These are phyloP conservation scores for Proteles cristata DNA, from an alignment of 2,113 vertebrate genomes.

Conservation along the genomic window DNA sequence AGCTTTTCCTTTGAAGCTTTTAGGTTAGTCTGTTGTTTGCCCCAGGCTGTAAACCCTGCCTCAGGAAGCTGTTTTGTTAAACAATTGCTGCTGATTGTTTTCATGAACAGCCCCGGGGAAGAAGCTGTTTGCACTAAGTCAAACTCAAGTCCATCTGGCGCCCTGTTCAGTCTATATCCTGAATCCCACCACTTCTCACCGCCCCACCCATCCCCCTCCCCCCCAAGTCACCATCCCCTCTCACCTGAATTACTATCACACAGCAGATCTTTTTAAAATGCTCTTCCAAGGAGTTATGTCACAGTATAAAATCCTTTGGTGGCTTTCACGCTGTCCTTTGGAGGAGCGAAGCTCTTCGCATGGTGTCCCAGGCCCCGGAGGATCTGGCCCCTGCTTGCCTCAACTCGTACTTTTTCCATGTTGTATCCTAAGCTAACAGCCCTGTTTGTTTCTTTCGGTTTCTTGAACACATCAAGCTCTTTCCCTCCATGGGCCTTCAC, in stretches of 20 bases:
- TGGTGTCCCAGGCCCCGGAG: neutral
- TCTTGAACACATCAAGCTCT: neutral
- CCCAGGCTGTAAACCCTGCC: neutral
- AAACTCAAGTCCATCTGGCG: neutral
- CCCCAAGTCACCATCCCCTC: neutral
- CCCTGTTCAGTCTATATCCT: neutral
- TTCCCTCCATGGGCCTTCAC: neutral
- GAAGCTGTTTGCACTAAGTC: neutral
- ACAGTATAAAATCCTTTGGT: neutral
- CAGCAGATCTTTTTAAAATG: neutral
- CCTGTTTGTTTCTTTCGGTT: neutral
- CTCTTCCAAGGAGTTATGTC: neutral
- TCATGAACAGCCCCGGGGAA: neutral
- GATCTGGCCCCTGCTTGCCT: neutral
- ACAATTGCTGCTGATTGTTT: neutral
- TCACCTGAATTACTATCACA: neutral
- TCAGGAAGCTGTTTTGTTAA: neutral
- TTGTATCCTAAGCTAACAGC: neutral
- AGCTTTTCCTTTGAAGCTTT: conserved; percentile 12
- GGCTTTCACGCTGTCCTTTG: neutral
- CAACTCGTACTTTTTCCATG: neutral
- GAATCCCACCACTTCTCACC: neutral
- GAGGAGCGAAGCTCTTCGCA: neutral
- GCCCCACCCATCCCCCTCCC: neutral
- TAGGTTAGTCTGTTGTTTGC: neutral